These are phyloP conservation scores for Ypsolopha scabrella DNA, from an alignment of 2,888 invertebrate genomes.

Conservation along the genomic window DNA sequence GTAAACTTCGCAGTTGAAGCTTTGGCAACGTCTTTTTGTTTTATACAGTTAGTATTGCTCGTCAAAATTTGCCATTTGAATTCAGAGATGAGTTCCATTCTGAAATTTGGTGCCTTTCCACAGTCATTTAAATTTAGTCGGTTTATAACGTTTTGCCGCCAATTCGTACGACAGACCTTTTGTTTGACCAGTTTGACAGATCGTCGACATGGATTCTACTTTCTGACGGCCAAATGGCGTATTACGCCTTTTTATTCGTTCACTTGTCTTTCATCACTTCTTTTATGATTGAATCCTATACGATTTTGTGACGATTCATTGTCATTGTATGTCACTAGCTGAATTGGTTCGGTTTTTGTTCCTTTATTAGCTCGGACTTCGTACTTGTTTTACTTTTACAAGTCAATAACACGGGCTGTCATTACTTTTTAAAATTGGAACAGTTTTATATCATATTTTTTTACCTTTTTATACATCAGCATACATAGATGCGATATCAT, in stretches of 20 bases:
- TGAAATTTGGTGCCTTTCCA: neutral
- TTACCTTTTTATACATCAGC: too few species aligned
- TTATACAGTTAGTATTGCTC: conserved; percentile 41
- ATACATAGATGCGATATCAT: neutral
- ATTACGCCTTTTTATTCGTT: conserved; percentile 59
- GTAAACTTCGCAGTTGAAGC: conserved; percentile 48
- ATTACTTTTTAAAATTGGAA: neutral
- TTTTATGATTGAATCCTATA: conserved; percentile 57
- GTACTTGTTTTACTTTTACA: neutral
- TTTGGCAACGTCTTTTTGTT: conserved; percentile 60
- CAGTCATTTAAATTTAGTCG: conserved; percentile 37
- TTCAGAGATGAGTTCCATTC: conserved; percentile 20
- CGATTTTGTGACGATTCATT: conserved; percentile 42
- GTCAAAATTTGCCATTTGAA: conserved; percentile 27
- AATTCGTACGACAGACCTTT: conserved; percentile 32
- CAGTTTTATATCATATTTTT: neutral
- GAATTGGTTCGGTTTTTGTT: conserved; percentile 47
- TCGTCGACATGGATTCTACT: conserved; percentile 61
- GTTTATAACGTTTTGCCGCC: conserved; percentile 41
- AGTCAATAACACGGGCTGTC: neutral
- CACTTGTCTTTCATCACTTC: conserved; percentile 65
- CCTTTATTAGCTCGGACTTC: conserved; percentile 32
- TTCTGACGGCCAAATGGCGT: conserved; percentile 61
- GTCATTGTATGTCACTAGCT: conserved; percentile 45
- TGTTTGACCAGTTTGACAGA: conserved; percentile 68